A percentile compares a stretch with the other conserved stretches of the same genome.
phyloP scores from a whole-genome alignment of 1,140 invertebrate genomes.

The Brachionus plicatilis region DNA sequence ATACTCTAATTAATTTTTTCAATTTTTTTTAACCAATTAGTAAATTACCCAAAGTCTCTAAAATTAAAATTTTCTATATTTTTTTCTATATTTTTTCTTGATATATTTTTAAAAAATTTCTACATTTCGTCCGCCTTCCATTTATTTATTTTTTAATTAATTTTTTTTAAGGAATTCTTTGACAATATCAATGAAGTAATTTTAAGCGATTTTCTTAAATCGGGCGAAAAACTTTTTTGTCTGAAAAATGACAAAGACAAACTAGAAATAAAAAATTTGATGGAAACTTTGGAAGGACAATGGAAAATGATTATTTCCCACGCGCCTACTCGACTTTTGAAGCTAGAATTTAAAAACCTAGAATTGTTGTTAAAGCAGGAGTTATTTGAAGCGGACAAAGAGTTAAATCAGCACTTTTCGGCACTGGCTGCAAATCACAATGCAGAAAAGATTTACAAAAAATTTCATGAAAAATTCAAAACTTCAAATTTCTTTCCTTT shows the following conservation, averaged over 20 bases:
- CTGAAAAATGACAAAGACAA: neutral
- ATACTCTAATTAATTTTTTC: too few species aligned
- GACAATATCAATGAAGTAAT: neutral
- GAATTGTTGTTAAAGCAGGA: slow-evolving; percentile 1
- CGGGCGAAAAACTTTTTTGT: slow-evolving; percentile 19
- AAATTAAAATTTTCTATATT: too few species aligned
- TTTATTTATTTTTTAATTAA: neutral
- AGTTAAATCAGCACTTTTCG: neutral
- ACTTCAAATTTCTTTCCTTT: slow-evolving; percentile 1
- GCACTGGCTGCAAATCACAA: neutral
- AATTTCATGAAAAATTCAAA: slow-evolving; percentile 14
- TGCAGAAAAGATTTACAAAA: neutral
- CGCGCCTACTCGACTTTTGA: slow-evolving; percentile 19
- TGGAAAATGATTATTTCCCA: slow-evolving; percentile 37
- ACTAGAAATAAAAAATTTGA: slow-evolving; percentile 6
- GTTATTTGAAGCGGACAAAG: neutral
- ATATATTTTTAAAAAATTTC: too few species aligned
- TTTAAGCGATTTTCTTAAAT: neutral
- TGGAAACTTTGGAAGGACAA: slow-evolving; percentile 37
- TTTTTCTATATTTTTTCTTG: too few species aligned
- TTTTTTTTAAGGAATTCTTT: slow-evolving; percentile 26
- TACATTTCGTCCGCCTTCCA: too few species aligned
- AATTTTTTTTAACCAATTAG: too few species aligned
- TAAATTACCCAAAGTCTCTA: too few species aligned
- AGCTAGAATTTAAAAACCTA: slow-evolving; percentile 4